Conservation (phyloP, 2,888 invertebrate species). For the Nomada fabriciana region DNA sequence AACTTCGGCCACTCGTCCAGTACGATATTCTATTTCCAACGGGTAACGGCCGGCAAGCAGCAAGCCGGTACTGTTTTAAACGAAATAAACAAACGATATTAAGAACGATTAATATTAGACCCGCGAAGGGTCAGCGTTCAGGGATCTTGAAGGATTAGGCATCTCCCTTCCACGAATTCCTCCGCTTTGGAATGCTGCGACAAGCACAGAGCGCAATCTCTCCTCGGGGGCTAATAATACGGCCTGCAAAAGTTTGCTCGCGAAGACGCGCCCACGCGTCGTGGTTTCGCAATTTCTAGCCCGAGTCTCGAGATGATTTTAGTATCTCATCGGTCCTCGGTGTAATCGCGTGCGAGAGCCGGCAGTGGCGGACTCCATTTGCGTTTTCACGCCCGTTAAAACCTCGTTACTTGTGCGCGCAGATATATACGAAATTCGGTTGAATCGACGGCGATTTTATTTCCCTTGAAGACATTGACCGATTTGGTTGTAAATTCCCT, state of each 20-base stretch:
- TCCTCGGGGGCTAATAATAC: conserved; percentile 68
- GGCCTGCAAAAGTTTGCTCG: conserved; percentile 50
- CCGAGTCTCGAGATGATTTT: conserved; percentile 72
- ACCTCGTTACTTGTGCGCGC: background rate
- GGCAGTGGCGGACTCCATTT: background rate
- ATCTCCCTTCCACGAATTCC: conserved; percentile 50
- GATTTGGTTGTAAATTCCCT: no score
- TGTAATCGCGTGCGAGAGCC: conserved; percentile 60
- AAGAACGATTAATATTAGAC: background rate
- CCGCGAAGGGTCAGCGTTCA: background rate
- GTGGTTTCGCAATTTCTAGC: conserved; percentile 62
- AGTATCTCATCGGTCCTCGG: conserved; percentile 75
- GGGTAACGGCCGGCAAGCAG: background rate
- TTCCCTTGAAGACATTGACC: no score
- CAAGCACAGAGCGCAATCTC: conserved; percentile 47
- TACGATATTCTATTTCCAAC: background rate
- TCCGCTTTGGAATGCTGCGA: conserved; percentile 32
- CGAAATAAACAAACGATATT: background rate
- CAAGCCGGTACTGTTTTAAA: no score
- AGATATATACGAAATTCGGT: no score
- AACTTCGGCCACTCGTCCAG: no score
- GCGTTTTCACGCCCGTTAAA: background rate
- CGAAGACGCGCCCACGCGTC: conserved; percentile 71
- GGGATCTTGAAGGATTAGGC: background rate
- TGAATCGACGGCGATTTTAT: no score